phyloP scores from a whole-genome alignment of 2,888 invertebrate genomes.

The Ischnus inquisitorius region DNA sequence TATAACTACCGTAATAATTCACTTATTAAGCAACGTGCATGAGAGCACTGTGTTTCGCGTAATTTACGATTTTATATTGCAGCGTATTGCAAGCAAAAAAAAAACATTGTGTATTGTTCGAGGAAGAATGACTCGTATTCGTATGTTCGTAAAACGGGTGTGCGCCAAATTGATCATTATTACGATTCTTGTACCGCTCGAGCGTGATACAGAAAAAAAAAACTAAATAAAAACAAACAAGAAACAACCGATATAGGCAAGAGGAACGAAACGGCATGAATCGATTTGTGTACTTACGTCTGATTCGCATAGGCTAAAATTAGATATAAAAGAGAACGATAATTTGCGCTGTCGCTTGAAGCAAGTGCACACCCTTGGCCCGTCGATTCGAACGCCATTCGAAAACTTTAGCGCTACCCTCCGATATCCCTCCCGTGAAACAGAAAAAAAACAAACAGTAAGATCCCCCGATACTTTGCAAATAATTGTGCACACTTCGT shows the following conservation, averaged over 20 bases:
- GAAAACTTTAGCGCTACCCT: constrained; percentile 36
- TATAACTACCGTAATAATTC: constrained; percentile 46
- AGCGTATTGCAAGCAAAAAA: constrained; percentile 28
- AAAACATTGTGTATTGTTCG: constrained; percentile 27
- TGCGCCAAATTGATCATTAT: constrained; percentile 49
- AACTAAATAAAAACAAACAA: too few species aligned
- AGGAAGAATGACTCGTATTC: constrained; percentile 34
- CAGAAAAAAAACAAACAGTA: background rate
- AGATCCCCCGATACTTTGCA: constrained; percentile 29
- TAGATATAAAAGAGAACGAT: constrained; percentile 4
- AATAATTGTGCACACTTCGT: constrained; percentile 62
- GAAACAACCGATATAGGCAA: constrained; percentile 20
- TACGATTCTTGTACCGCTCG: constrained; percentile 36
- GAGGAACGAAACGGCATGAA: constrained; percentile 36
- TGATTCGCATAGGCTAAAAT: constrained; percentile 22
- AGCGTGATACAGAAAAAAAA: constrained; percentile 49
- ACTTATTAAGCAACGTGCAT: constrained; percentile 36
- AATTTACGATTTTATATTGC: constrained; percentile 43
- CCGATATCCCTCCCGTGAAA: constrained; percentile 2
- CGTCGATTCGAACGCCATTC: constrained; percentile 8
- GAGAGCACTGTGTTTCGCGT: constrained; percentile 34
- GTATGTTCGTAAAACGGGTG: constrained; percentile 59
- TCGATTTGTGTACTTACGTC: constrained; percentile 55
- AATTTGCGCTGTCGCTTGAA: constrained; percentile 28
- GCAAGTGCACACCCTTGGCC: constrained; percentile 21